These are phyloP conservation scores for Chaetodon trifasciatus DNA, from an alignment of 2,797 vertebrate species.

Conservation along the genomic window DNA sequence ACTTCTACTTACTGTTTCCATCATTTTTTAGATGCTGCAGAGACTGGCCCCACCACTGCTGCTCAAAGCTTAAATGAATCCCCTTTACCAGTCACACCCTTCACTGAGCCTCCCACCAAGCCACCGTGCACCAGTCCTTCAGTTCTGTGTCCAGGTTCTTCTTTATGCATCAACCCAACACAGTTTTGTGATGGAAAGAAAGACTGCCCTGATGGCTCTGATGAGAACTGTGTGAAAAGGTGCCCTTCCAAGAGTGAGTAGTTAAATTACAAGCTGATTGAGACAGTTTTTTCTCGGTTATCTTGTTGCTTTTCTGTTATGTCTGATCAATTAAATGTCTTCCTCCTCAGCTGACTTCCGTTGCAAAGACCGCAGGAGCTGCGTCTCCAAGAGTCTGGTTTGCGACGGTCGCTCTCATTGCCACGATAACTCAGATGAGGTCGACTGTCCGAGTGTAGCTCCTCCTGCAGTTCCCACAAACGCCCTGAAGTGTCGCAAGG, in stretches of 20 bases:
- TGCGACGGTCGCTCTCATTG: conserved; percentile 80
- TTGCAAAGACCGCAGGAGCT: conserved; percentile 70
- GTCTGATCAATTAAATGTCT: too few species aligned
- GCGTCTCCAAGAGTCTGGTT: conserved; percentile 61
- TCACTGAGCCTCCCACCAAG: conserved; percentile 29
- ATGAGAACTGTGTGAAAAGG: conserved; percentile 84
- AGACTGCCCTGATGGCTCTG: conserved; percentile 89
- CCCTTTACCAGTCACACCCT: accelerated
- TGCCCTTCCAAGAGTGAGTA: conserved; percentile 83
- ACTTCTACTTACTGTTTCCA: not conserved
- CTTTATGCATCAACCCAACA: conserved; percentile 78
- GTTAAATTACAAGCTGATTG: too few species aligned
- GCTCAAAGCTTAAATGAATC: not conserved
- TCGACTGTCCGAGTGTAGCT: conserved; percentile 42
- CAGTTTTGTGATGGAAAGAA: conserved; percentile 87
- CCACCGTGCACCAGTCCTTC: conserved; percentile 77
- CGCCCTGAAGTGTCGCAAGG: conserved; percentile 42
- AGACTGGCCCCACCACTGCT: not conserved
- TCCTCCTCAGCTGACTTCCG: not conserved
- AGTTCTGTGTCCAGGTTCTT: conserved; percentile 82
- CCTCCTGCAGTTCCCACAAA: not conserved
- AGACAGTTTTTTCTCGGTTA: too few species aligned
- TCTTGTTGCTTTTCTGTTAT: too few species aligned
- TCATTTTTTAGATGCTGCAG: conserved; percentile 48
- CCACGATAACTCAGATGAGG: conserved; percentile 75